Evolutionary conservation across 2,888 invertebrate genomes (phyloP).

Genomic region (Eucera pruinosa): DNA sequence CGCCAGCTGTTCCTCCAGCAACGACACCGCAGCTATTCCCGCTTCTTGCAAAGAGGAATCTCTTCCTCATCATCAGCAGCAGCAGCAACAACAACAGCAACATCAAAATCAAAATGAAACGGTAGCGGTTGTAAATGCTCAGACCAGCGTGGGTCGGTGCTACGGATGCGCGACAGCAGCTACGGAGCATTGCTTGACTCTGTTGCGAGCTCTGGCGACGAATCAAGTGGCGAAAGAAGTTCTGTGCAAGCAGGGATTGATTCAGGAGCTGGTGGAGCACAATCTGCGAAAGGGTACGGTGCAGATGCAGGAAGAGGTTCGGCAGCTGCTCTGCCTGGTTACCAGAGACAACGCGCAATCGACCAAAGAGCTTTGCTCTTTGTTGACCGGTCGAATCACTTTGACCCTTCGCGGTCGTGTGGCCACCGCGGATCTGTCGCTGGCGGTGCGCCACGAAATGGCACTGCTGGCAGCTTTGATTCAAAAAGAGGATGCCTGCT

Average conservation of each 20-base stretch:
- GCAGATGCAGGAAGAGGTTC: constrained; percentile 94
- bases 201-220: constrained; percentile 94
- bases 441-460: constrained; percentile 95
- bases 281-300: constrained; percentile 94
- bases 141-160: constrained; percentile 87
- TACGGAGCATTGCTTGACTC: constrained; percentile 96
- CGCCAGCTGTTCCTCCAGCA: background rate
- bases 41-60: constrained; percentile 12
- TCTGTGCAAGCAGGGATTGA: constrained; percentile 93
- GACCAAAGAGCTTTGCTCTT: constrained; percentile 92
- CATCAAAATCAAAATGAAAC: too few species aligned
- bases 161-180: constrained; percentile 96
- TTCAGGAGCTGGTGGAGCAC: constrained; percentile 95
- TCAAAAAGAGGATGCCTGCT: constrained; percentile 96
- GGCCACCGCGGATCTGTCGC: constrained; percentile 89
- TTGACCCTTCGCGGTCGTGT: constrained; percentile 91
- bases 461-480: constrained; percentile 94
- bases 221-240: constrained; percentile 90
- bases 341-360: constrained; percentile 94
- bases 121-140: background rate
- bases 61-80: background rate
- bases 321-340: constrained; percentile 94
- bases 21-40: background rate
- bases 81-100: background rate
- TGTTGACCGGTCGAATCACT: constrained; percentile 94